Evolutionary conservation across 2,113 vertebrate genomes (phyloP), one percentile per base, ranked within the genome.

Genomic region (Dipodomys spectabilis): DNA sequence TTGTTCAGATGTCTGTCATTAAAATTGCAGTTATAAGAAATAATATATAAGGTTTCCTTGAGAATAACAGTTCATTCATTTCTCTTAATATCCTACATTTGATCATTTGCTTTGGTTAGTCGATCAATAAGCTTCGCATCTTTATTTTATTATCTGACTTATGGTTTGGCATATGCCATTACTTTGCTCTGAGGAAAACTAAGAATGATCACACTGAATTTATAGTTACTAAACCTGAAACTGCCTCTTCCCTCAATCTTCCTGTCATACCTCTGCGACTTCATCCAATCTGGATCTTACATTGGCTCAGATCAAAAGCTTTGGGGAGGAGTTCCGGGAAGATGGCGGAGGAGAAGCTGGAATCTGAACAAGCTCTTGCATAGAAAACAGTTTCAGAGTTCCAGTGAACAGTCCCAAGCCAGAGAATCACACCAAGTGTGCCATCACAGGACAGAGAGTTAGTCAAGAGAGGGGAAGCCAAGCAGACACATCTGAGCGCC

Each of bases 1-100:
- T 74, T 92, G 77, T 89, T 30, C 84, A 93, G 91, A 87, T 95
- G 79, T 60, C 62, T 95, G 79, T 60, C 62, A 94, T 60, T 53
- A 94, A 82, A 87, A 83, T 11, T 71, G 39, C 49, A 79, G 19
- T 68, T 90, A 23, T 13, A 69, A 92, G 80, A 92, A 95, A 67
- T 84, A 90, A 86, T 65, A 65, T 2, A 28, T 35, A 67, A 93
- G 80, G 22, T 12, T 83, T 79, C 77, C 72, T 73, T 49, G 90
- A 78, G 30, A 91, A 45, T 90, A 60, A 44, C 13, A 90, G 30
- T 44, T 73, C 16, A 62, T 92, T 88, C 64, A 73, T 81, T 78
- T 74, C 71, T 92, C 30, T 8, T 85, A 65, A 91, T 74, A 49
- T 28, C 9, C 16, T 79, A 93, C 62, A 71, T 75, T 78, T 72